Evolutionary conservation across 2,888 invertebrate genomes (phyloP).

Genomic region (Pachliopta kotzebuea): DNA sequence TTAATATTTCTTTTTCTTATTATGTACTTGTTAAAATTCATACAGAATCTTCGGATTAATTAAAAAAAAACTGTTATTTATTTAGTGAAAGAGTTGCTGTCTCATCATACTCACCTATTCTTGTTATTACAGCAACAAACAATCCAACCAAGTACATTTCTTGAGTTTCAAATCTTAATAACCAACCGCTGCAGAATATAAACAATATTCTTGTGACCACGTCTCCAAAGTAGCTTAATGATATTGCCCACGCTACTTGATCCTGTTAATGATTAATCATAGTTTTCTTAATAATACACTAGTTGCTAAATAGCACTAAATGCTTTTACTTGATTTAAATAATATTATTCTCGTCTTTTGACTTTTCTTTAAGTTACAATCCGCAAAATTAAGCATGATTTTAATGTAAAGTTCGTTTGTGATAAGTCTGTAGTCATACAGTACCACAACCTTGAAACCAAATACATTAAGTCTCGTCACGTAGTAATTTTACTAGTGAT

Average conservation of each 20-base stretch:
- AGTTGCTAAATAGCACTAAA: too few species aligned
- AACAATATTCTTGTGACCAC: constrained; percentile 80
- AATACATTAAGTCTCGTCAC: too few species aligned
- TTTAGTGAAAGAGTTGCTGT: not conserved
- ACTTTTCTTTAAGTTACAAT: too few species aligned
- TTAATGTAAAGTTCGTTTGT: too few species aligned
- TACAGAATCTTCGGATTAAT: not conserved
- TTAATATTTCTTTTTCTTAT: too few species aligned
- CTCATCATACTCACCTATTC: constrained; percentile 78
- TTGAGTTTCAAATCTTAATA: constrained; percentile 77
- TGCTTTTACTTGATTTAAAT: too few species aligned
- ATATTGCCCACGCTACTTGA: constrained; percentile 82
- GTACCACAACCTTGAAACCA: too few species aligned
- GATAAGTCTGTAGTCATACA: too few species aligned
- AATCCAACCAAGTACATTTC: constrained; percentile 82
- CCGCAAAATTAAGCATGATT: too few species aligned
- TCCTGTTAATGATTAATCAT: constrained; percentile 52
- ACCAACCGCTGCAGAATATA: constrained; percentile 76
- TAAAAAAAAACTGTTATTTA: not conserved
- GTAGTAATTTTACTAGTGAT: too few species aligned
- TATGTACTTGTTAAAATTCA: too few species aligned
- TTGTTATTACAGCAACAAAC: constrained; percentile 76
- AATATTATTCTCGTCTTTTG: too few species aligned
- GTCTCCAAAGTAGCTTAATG: constrained; percentile 83
- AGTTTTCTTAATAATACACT: constrained; percentile 3